Evolutionary conservation across 2,797 vertebrate species (phyloP).

Genomic region (Sylvilagus floridanus): DNA sequence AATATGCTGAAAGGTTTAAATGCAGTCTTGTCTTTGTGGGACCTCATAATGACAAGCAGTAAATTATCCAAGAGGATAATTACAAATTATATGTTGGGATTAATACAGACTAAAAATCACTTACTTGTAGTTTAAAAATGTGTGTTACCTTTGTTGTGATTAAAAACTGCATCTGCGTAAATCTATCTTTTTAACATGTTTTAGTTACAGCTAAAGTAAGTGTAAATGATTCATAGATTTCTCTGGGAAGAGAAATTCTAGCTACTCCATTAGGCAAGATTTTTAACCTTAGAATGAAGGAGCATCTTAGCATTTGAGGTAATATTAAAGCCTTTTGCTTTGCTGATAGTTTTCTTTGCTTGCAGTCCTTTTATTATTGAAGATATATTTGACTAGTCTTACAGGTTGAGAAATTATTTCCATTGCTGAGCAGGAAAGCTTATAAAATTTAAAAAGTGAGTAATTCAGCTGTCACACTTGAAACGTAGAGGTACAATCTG

Average conservation of each 20-base stretch:
- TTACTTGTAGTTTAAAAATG: conserved; percentile 46
- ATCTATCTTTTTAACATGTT: conserved; percentile 64
- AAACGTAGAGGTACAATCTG: conserved; percentile 69
- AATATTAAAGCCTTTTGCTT: conserved; percentile 64
- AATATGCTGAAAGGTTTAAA: conserved; percentile 63
- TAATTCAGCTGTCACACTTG: conserved; percentile 75
- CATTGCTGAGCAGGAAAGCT: conserved; percentile 60
- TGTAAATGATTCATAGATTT: conserved; percentile 64
- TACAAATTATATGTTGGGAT: conserved; percentile 57
- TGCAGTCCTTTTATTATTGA: conserved; percentile 65
- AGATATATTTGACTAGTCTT: conserved; percentile 63
- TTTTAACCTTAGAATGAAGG: conserved; percentile 70
- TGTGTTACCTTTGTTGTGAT: conserved; percentile 6
- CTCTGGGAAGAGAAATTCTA: conserved; percentile 51
- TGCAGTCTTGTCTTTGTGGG: conserved; percentile 55
- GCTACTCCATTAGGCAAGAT: conserved; percentile 1
- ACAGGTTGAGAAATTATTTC: conserved; percentile 71
- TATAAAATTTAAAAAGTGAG: conserved; percentile 70
- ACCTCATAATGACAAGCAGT: conserved; percentile 59
- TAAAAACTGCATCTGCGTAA: not conserved
- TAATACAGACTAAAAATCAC: conserved; percentile 67
- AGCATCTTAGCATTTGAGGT: conserved; percentile 41
- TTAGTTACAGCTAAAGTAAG: conserved; percentile 50
- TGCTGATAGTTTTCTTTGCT: conserved; percentile 67
- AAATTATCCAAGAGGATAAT: conserved; percentile 61